Evolutionary conservation across 2,113 vertebrate species (phyloP), one percentile per base, ranked within the genome.

Genomic region (Lota lota): DNA sequence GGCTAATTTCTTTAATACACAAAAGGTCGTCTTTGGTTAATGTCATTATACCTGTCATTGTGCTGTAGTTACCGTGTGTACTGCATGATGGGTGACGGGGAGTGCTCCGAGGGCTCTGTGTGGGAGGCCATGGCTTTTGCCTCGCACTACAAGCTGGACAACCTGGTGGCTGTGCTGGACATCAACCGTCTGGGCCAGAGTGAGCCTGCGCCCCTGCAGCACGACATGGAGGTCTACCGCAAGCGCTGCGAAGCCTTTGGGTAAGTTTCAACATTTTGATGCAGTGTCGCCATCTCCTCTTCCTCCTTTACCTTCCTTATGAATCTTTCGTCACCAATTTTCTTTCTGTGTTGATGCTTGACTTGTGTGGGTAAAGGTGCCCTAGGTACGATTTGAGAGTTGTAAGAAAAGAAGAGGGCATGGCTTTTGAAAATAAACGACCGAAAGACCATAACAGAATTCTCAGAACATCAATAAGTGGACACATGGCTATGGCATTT

Each of bases 51-150:
- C 16, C 18, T 47, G 17, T 2, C 22, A 12, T 24, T 75, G 8
- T 61, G 17, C 66, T 51, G n/a, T 63, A 96, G 95, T 74, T 96
- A 95, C 73, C 92, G 94, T 6, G 93, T 95, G 0, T 96, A 91
- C 78, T 97, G 95, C 87, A 79, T 96, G 76, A 0, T 96, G 83
- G 93, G 94, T 54, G 92, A 94, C 61, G 89, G 93, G 0, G 94
- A 97, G 74, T 91, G 89, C 36, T 93, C 93, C 0, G 94, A 95
- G 78, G 95, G 94, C 17, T 91, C 93, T 0, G 92, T 97, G 60
- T 97, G 95, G 95, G 94, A 96, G 83, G 94, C 94, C 28, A 91
- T 96, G 91, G 93, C 95, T 53, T 97, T 96, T 47, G 95, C 92
- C 0, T 93, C 94, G 50, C 61, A 93, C 86, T 95, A 97, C 77